phyloP scores from a whole-genome alignment of 2,888 invertebrate genomes.

The Schizaphis graminum region DNA sequence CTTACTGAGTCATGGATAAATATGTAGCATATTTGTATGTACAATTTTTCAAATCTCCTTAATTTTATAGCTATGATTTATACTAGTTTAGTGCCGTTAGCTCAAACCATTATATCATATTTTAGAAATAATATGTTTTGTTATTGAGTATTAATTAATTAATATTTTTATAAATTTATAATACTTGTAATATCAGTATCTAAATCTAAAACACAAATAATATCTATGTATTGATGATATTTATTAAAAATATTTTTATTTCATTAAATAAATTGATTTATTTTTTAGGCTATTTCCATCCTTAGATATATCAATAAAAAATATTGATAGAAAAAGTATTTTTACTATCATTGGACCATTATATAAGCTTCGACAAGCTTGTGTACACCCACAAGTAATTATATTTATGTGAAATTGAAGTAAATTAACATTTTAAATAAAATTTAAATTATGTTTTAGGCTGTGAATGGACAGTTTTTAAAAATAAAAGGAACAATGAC shows the following conservation, averaged over 20 bases:
- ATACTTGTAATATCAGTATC: background rate
- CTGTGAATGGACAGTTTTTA: slow-evolving; percentile 68
- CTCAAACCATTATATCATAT: background rate
- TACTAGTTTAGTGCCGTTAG: no score
- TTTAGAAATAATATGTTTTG: background rate
- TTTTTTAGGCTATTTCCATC: slow-evolving; percentile 26
- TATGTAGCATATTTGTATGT: background rate
- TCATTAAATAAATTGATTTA: background rate
- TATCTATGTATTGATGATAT: background rate
- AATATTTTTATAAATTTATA: background rate
- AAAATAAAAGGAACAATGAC: slow-evolving; percentile 74
- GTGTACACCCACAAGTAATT: slow-evolving; percentile 77
- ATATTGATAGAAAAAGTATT: slow-evolving; percentile 72
- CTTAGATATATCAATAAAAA: slow-evolving; percentile 72
- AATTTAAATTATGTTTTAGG: slow-evolving; percentile 65
- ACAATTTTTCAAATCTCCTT: background rate
- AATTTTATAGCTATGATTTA: background rate
- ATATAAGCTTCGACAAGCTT: slow-evolving; percentile 78
- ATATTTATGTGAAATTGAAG: slow-evolving; percentile 68
- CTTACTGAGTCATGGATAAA: no score
- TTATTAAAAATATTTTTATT: background rate
- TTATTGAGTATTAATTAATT: background rate
- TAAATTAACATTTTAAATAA: background rate
- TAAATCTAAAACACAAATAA: background rate
- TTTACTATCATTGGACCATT: slow-evolving; percentile 76